Evolutionary conservation across 2,797 vertebrate genomes (phyloP).

Genomic region (Helarctos malayanus): DNA sequence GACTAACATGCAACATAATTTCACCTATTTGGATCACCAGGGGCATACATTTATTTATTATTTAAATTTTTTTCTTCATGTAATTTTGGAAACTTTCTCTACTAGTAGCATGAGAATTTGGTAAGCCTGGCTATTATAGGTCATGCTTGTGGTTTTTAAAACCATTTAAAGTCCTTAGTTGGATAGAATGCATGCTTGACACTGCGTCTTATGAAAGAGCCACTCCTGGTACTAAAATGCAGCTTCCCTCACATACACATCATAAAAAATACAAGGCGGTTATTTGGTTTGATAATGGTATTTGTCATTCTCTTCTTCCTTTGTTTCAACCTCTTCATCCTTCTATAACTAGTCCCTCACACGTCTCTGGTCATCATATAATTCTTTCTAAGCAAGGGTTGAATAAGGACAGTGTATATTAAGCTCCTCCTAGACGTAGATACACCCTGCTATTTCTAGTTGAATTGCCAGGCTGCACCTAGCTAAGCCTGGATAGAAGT

Average conservation of each 20-base stretch:
- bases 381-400: slow-evolving; percentile 60
- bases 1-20: neutral
- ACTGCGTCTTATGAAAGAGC: slow-evolving; percentile 69
- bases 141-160: slow-evolving; percentile 28
- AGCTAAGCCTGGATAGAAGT: neutral
- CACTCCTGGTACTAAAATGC: slow-evolving; percentile 80
- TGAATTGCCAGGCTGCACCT: slow-evolving; percentile 42
- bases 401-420: slow-evolving; percentile 55
- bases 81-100: slow-evolving; percentile 20
- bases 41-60: neutral
- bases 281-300: slow-evolving; percentile 23
- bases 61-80: neutral
- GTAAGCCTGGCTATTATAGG: neutral
- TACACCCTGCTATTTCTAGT: slow-evolving; percentile 57
- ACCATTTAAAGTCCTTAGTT: slow-evolving; percentile 18
- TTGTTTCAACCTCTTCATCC: slow-evolving; percentile 50
- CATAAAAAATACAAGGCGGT: slow-evolving; percentile 67
- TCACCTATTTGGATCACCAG: neutral
- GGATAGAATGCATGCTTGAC: slow-evolving; percentile 67
- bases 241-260: slow-evolving; percentile 77
- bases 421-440: slow-evolving; percentile 28
- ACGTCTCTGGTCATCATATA: slow-evolving; percentile 52
- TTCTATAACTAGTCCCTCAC: neutral
- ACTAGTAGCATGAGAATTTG: slow-evolving; percentile 13
- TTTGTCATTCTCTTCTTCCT: slow-evolving; percentile 38